Conservation (phyloP, 92 coral and sea anemone species). For the Actinernus sp. region DNA sequence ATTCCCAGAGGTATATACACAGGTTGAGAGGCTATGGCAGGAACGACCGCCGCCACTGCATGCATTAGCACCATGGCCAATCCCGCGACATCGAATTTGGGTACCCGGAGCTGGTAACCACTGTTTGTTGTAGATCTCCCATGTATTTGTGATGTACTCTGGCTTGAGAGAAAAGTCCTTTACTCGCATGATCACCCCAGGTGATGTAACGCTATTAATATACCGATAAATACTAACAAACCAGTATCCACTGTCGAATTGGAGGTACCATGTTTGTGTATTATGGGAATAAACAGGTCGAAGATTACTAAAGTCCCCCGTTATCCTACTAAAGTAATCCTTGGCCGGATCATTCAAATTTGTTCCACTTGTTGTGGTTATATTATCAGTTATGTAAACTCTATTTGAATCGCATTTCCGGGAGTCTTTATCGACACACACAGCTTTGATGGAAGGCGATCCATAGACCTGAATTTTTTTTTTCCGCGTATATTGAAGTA, state of each 20-base stretch:
- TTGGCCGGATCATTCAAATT: constrained; percentile 30
- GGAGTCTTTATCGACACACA: constrained; percentile 78
- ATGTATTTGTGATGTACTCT: constrained; percentile 68
- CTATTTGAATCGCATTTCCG: constrained; percentile 76
- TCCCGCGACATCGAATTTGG: constrained; percentile 65
- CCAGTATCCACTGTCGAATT: constrained; percentile 66
- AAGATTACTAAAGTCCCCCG: constrained; percentile 44
- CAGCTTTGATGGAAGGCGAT: constrained; percentile 52
- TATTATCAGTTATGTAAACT: constrained; percentile 58
- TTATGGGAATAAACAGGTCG: constrained; percentile 73
- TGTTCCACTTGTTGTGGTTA: constrained; percentile 9
- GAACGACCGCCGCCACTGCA: constrained; percentile 42
- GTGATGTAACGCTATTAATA: background rate
- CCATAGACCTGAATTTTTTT: background rate
- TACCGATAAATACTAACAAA: constrained; percentile 19
- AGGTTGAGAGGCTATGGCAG: constrained; percentile 41
- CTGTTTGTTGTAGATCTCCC: constrained; percentile 53
- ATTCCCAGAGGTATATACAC: constrained; percentile 76
- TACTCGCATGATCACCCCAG: constrained; percentile 23
- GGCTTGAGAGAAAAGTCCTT: constrained; percentile 72
- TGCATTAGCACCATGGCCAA: constrained; percentile 32
- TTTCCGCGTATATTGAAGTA: constrained; percentile 22
- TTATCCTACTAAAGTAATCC: constrained; percentile 54
- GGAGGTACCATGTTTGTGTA: constrained; percentile 50
- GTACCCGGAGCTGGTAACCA: constrained; percentile 25